phyloP scores from a whole-genome alignment of 2,113 vertebrate species.

The Hyperopisus bebe region DNA sequence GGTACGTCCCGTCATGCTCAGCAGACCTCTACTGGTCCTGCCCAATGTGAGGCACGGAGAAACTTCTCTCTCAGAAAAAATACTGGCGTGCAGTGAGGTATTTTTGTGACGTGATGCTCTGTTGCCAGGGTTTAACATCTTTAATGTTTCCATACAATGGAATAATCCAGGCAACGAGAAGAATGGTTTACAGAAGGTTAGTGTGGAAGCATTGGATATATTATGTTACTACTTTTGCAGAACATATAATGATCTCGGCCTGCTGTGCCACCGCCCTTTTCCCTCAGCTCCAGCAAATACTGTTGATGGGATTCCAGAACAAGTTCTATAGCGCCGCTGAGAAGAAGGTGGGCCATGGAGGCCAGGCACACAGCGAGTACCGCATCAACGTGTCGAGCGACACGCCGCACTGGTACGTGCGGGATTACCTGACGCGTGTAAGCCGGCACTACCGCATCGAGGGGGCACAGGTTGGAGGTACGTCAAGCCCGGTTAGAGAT shows the following conservation, averaged over 20 bases:
- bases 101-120: conserved; percentile 10
- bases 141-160: conserved; percentile 65
- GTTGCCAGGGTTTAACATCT: conserved; percentile 61
- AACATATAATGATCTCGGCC: neutral
- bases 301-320: conserved; percentile 60
- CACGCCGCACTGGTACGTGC: conserved; percentile 70
- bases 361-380: conserved; percentile 43
- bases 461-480: conserved; percentile 55
- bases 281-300: conserved; percentile 54
- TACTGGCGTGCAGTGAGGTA: neutral
- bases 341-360: conserved; percentile 10
- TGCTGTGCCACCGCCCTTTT: neutral
- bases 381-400: conserved; percentile 68
- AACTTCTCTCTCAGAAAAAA: neutral
- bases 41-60: neutral
- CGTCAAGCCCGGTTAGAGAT: neutral
- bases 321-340: conserved; percentile 63
- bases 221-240: neutral
- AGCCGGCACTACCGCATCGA: conserved; percentile 50
- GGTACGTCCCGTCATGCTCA: conserved; percentile 44
- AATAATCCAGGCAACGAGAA: conserved; percentile 7
- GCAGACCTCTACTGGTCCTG: neutral
- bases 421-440: conserved; percentile 61
- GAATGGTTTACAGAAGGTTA: conserved; percentile 50
- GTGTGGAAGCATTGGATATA: neutral